Evolutionary conservation across 2,888 invertebrate species (phyloP), one percentile per base, ranked within the genome.

Genomic region (Clanis bilineata): DNA sequence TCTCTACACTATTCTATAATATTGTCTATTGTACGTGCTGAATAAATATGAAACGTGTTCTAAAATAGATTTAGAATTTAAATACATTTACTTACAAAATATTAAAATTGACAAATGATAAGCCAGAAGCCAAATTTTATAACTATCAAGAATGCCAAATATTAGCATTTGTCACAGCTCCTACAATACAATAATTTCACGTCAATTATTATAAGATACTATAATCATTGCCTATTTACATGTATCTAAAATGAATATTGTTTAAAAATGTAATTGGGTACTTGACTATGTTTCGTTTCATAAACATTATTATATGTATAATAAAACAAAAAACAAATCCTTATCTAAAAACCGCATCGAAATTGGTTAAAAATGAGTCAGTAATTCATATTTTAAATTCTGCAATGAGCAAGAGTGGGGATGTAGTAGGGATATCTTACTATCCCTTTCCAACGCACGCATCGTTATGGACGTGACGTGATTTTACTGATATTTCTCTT

Each of bases 131-230:
- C 64, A 66, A 67, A 72, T 66, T 68, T 62, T n/a, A n/a, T n/a
- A n/a, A 63, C 47, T 66, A 66, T 64, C 71, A 64, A 70, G 81
- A 86, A 88, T 87, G 85, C 84, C 86, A 87, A 87, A 84, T 70
- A 71, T 62, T 67, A 21, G 51, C 32, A 63, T 41, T 65, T 66
- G 67, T 71, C 75, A 79, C 76, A 79, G 79, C 79, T 69, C 74
- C 69, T 76, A 72, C 79, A 71, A 68, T 77, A 80, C 68, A 75
- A 80, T 72, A 81, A 79, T 78, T 83, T 80, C 76, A 83, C 69
- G 76, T 80, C 78, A 80, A 79, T 76, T 76, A 77, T 66, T 72
- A 41, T 61, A 69, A 32, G 15, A 18, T 41, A 18, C 62, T 73
- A 73, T 72, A 70, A 32, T 32, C 18, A 51, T 18, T 51, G 32